Evolutionary conservation across 1,140 invertebrate genomes (phyloP).

Genomic region (Drosophila eugracilis): DNA sequence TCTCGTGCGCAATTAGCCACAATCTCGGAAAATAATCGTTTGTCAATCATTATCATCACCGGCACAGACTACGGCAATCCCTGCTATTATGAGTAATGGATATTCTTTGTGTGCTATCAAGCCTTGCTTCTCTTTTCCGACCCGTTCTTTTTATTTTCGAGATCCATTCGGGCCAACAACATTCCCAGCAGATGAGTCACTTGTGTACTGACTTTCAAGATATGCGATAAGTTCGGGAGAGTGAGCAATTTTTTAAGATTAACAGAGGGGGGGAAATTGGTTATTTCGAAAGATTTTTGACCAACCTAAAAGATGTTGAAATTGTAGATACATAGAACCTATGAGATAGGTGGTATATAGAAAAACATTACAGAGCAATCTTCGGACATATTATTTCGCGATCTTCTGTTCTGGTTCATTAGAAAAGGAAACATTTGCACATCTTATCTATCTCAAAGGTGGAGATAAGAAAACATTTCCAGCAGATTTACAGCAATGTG

Average conservation of each 20-base stretch:
- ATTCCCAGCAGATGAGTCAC: conserved; percentile 38
- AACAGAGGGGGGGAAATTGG: not conserved
- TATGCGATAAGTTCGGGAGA: conserved; percentile 6
- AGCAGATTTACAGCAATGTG: not conserved
- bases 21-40: conserved; percentile 44
- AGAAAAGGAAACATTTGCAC: conserved; percentile 29
- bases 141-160: not conserved
- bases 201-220: not conserved
- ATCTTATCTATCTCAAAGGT: conserved; percentile 10
- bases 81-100: conserved; percentile 56
- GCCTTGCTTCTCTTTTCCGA: conserved; percentile 1
- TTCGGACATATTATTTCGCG: not conserved
- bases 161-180: conserved; percentile 18
- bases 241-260: conserved; percentile 1
- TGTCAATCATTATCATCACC: conserved; percentile 36
- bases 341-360: too few relatives aligned
- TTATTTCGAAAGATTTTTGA: not conserved
- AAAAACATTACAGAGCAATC: not conserved
- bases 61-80: conserved; percentile 19
- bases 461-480: conserved; percentile 4
- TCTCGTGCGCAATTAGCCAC: conserved; percentile 42
- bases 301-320: too few relatives aligned
- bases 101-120: conserved; percentile 21
- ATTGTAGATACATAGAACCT: too few relatives aligned
- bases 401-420: conserved; percentile 5